Percentiles rank a stretch among this genome's conserved stretches.
Evolutionary conservation across 2,888 invertebrate species (phyloP).

Genomic region (Capitulum mitella): DNA sequence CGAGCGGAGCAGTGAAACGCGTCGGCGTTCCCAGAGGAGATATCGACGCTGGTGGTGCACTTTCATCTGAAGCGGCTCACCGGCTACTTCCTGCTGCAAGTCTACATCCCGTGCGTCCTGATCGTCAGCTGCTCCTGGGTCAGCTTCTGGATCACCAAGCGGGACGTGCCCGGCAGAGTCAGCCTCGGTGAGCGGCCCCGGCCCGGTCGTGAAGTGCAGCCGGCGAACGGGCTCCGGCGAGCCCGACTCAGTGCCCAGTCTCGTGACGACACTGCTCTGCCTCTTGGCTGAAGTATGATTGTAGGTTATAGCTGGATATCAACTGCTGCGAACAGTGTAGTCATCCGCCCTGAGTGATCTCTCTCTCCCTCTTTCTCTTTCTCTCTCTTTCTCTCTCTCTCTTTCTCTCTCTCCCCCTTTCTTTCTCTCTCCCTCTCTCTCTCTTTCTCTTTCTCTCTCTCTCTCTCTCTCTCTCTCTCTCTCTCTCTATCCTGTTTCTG

Average conservation of each 20-base stretch:
- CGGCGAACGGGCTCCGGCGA: too few species aligned
- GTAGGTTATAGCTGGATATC: too few species aligned
- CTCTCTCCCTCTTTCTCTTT: too few species aligned
- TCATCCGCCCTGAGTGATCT: too few species aligned
- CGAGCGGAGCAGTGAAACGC: too few species aligned
- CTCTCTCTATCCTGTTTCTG: too few species aligned
- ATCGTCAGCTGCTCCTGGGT: conserved; percentile 59
- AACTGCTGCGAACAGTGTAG: too few species aligned
- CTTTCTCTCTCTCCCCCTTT: not conserved
- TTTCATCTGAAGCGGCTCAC: conserved; percentile 43
- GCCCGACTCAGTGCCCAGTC: too few species aligned
- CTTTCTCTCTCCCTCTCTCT: not conserved
- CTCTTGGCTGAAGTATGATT: too few species aligned
- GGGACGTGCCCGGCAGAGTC: conserved; percentile 57
- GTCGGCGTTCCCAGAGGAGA: conserved; percentile 30
- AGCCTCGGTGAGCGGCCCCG: conserved; percentile 49
- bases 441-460: not conserved
- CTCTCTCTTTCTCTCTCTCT: not conserved
- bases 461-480: not conserved
- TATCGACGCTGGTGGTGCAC: conserved; percentile 37
- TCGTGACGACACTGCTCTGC: too few species aligned
- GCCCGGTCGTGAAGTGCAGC: too few species aligned
- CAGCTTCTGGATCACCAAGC: conserved; percentile 58
- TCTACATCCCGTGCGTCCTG: conserved; percentile 55
- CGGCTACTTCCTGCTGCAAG: conserved; percentile 56